Base-by-base conservation (phyloP, 1,140 invertebrate species). In the Musca vetustissima region DNA sequence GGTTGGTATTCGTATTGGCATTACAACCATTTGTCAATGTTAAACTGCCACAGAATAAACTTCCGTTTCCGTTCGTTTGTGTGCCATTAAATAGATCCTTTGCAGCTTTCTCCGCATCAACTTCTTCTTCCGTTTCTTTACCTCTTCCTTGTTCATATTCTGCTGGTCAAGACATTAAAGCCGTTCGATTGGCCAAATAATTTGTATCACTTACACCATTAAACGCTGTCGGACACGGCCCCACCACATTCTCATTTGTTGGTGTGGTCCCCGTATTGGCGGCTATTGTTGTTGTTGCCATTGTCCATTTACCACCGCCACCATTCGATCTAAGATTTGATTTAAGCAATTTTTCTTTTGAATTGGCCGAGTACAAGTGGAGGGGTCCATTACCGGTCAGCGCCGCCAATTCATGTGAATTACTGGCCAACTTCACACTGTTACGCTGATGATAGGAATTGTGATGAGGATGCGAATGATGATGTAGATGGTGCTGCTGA, bases 1-100 rank as follows among this genome's bases (percentile, higher is more conserved):
- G 6, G 28, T 28, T 28, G 28, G 28, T 28, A n/a, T n/a, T n/a
- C 24, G 22, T 48, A n/a, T n/a, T n/a, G 36, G 22, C 9, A 73
- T 74, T 57, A 24, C 72, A 71, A 21, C 69, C 66, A 67, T 65
- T 75, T 78, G 71, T 78, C 78, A 64, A 74, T 49, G 73, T 66
- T 47, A 70, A 71, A 7, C 52, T 68, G 71, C n/a, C 43, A 21
- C 21, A 36, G 25, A 61, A 17, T 36, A 61, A 36, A 61, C 57
- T 61, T 61, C 57, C 57, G 57, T 61, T 61, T 61, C 57, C 57
- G 28, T 61, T 61, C n/a, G n/a, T n/a, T n/a, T n/a, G n/a, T 43
- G 57, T 61, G 36, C 7, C 11, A 57, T 43, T 43, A 43, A 8
- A 43, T 8, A 43, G 36, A 43, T 43, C 36, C 13, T 43, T 32